Conservation (phyloP, 2,797 vertebrate genomes). For the Enteromius treurensis region DNA sequence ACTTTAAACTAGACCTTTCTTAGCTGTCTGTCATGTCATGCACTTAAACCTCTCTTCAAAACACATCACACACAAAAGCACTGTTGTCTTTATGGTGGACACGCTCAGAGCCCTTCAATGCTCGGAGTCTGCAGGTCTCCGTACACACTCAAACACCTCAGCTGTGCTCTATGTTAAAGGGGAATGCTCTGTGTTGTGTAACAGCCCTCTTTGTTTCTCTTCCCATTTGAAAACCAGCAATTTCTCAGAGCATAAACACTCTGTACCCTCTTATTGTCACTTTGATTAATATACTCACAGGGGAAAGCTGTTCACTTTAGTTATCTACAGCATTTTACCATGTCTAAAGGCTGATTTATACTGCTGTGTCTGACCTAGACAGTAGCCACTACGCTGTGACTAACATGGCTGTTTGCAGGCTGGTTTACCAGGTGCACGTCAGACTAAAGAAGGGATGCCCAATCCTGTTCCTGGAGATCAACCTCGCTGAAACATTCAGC, state of each 20-base stretch:
- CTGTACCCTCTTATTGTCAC: neutral
- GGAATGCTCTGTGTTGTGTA: slow-evolving; percentile 70
- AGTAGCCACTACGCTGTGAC: neutral
- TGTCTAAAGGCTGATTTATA: neutral
- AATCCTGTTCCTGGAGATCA: neutral
- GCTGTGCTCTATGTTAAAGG: slow-evolving; percentile 82
- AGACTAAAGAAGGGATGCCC: neutral
- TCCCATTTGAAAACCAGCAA: neutral
- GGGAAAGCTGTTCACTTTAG: neutral
- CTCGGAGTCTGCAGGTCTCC: slow-evolving; percentile 94
- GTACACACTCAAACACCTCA: slow-evolving; percentile 94
- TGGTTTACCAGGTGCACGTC: neutral
- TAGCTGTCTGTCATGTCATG: slow-evolving; percentile 16
- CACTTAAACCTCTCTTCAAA: neutral
- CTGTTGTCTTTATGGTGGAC: slow-evolving; percentile 72
- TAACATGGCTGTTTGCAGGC: neutral
- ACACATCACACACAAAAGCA: neutral
- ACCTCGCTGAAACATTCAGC: neutral
- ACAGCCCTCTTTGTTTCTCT: slow-evolving; percentile 2
- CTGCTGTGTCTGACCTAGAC: neutral
- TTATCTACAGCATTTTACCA: neutral
- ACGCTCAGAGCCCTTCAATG: slow-evolving; percentile 95
- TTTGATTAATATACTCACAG: neutral
- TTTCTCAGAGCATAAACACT: neutral
- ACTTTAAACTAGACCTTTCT: neutral